These are phyloP conservation scores for Bombylius discolor DNA, from an alignment of 2,888 invertebrate genomes.

Conservation along the genomic window DNA sequence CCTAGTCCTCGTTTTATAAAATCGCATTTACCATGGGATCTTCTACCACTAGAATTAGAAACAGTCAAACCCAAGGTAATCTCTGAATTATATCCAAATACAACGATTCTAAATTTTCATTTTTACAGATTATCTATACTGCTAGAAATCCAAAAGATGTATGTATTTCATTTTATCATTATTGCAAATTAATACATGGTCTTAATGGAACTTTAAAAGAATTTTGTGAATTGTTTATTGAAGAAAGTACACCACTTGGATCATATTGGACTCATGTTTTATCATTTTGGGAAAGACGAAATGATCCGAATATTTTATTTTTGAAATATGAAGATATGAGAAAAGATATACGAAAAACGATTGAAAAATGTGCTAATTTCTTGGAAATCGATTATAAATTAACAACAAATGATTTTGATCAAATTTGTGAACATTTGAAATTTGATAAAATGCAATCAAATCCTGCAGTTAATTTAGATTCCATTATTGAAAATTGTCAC, in stretches of 20 bases:
- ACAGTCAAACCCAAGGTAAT: conserved; percentile 56
- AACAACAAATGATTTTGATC: conserved; percentile 50
- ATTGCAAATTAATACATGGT: conserved; percentile 59
- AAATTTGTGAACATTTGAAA: conserved; percentile 59
- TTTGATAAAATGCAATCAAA: conserved; percentile 75
- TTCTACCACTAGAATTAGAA: conserved; percentile 53
- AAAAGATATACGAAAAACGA: conserved; percentile 50
- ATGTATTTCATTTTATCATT: conserved; percentile 78
- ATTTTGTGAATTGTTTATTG: conserved; percentile 60
- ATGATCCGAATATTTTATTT: conserved; percentile 61
- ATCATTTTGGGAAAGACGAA: conserved; percentile 56
- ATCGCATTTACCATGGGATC: conserved; percentile 58
- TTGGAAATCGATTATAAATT: conserved; percentile 45
- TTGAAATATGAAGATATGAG: conserved; percentile 76
- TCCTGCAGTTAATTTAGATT: conserved; percentile 60
- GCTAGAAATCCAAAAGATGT: conserved; percentile 83
- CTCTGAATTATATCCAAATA: not conserved
- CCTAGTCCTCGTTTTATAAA: conserved; percentile 62
- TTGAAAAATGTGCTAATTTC: conserved; percentile 50
- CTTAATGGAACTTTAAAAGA: conserved; percentile 54
- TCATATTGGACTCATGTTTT: conserved; percentile 52
- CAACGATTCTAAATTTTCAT: not conserved
- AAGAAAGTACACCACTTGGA: conserved; percentile 50
- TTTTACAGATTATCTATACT: conserved; percentile 65
- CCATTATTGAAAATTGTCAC: conserved; percentile 40